Percentiles rank a stretch among this genome's conserved stretches.
Conservation (phyloP, 2,888 invertebrate species). For the Papilio gigon region DNA sequence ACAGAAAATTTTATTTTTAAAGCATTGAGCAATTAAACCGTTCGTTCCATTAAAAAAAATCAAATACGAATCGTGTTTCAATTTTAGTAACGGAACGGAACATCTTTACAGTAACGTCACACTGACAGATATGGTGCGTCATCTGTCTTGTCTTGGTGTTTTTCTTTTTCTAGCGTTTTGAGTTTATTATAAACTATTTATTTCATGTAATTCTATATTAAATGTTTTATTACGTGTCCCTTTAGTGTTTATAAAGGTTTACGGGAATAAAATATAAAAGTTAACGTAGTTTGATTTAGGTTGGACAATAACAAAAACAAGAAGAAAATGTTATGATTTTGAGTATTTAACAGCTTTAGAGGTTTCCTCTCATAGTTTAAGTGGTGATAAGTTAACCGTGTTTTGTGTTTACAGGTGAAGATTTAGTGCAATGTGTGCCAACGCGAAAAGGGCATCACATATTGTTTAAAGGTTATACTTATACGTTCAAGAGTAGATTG, state of each 20-base stretch:
- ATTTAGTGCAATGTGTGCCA: conserved; percentile 75
- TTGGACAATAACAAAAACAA: conserved; percentile 38
- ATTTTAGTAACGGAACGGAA: not conserved
- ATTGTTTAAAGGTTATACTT: conserved; percentile 75
- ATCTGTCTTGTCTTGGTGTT: conserved; percentile 19
- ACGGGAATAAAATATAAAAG: not conserved
- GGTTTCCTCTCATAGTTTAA: not conserved
- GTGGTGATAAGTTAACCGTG: conserved; percentile 17
- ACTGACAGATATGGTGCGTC: conserved; percentile 35
- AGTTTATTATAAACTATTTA: not conserved
- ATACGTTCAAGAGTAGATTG: conserved; percentile 72
- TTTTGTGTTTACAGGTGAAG: conserved; percentile 66
- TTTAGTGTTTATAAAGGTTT: not conserved
- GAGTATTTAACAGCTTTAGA: conserved; percentile 13
- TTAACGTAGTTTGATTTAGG: conserved; percentile 7
- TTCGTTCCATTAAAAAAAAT: no score
- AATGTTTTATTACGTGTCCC: not conserved
- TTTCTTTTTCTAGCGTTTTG: conserved; percentile 19
- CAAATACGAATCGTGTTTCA: not conserved
- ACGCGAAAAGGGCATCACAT: conserved; percentile 76
- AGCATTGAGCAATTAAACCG: not conserved
- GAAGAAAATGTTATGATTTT: conserved; percentile 29
- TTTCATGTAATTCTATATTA: not conserved
- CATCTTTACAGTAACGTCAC: conserved; percentile 22
- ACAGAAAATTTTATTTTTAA: not conserved